phyloP scores from a whole-genome alignment of 2,888 invertebrate genomes.

The Nephrotoma flavescens region DNA sequence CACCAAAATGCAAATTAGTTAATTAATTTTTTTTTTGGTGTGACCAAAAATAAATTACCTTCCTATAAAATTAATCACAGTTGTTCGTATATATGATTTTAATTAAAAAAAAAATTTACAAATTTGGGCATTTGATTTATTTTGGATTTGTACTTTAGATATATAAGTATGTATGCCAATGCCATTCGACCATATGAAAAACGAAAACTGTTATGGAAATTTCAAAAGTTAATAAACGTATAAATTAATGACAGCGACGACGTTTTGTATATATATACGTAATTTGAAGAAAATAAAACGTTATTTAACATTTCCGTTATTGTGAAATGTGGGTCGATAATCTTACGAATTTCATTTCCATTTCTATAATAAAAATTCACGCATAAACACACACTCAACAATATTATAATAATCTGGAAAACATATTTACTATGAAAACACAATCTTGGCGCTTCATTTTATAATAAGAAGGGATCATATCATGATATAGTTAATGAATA shows the following conservation, averaged over 20 bases:
- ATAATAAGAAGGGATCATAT: not conserved
- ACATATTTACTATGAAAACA: not conserved
- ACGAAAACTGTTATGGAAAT: not conserved
- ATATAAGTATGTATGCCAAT: not conserved
- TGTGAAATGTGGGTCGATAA: not conserved
- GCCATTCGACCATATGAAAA: not conserved
- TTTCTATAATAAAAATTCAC: not conserved
- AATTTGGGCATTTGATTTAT: not conserved
- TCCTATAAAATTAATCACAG: not conserved
- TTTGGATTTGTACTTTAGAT: not conserved
- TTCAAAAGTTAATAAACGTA: not conserved
- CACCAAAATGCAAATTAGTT: not conserved
- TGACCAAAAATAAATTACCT: not conserved
- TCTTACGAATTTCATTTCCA: not conserved
- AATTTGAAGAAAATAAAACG: not conserved
- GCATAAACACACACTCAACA: not conserved
- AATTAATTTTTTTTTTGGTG: not conserved
- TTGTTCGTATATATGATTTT: not conserved
- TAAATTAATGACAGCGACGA: not conserved
- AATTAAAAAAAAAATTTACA: not conserved
- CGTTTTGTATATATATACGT: not conserved
- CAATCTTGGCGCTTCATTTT: not conserved
- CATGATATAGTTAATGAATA: not conserved
- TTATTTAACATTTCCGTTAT: not conserved
- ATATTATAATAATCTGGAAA: not conserved